Conservation (phyloP, 2,113 vertebrate genomes). For the Micronycteris hirsuta region DNA sequence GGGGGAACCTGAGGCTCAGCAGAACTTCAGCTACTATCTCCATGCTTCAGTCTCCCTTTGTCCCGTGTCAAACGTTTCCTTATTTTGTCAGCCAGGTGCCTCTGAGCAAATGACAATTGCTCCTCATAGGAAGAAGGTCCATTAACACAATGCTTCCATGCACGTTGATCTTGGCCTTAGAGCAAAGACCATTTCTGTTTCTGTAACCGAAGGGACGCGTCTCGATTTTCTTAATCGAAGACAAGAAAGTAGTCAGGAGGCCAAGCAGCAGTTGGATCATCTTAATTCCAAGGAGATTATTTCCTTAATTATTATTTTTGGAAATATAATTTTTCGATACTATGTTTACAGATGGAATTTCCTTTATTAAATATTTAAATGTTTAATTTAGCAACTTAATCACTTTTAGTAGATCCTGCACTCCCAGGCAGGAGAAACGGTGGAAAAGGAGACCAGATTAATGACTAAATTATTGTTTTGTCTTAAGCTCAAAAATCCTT, state of each 20-base stretch:
- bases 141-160: not conserved
- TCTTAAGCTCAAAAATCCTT: slow-evolving; percentile 48
- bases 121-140: not conserved
- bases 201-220: not conserved
- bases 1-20: not conserved
- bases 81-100: not conserved
- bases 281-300: not conserved
- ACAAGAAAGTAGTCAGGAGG: not conserved
- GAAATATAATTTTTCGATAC: slow-evolving; percentile 45
- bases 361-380: slow-evolving; percentile 31
- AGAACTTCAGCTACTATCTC: not conserved
- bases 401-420: slow-evolving; percentile 50
- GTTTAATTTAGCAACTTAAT: slow-evolving; percentile 45
- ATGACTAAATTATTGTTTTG: slow-evolving; percentile 64
- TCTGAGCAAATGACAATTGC: not conserved
- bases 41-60: not conserved
- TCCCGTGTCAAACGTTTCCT: not conserved
- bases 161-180: not conserved
- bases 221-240: not conserved
- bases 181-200: not conserved
- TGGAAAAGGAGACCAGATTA: slow-evolving; percentile 52
- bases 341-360: slow-evolving; percentile 47
- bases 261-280: slow-evolving; percentile 40
- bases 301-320: slow-evolving; percentile 34
- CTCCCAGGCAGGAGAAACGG: not conserved